Conservation (phyloP, 2,888 invertebrate genomes). For the Tetheella fluctuosa region DNA sequence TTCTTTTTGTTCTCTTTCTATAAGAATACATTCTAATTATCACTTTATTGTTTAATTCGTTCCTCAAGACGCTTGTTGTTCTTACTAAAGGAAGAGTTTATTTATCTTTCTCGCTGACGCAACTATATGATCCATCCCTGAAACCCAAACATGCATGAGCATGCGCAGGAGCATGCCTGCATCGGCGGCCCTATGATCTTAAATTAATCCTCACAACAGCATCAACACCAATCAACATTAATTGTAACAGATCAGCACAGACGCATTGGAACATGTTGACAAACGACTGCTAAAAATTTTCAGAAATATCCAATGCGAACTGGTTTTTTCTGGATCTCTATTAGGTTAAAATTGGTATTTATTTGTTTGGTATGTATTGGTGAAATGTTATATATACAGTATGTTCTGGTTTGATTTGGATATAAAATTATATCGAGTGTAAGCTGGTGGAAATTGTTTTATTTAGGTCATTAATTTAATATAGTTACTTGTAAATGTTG, state of each 20-base stretch:
- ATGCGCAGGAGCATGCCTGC: too few species aligned
- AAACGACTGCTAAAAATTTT: neutral
- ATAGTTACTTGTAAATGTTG: neutral
- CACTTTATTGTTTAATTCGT: too few species aligned
- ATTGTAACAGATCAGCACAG: slow-evolving; percentile 39
- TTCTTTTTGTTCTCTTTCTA: too few species aligned
- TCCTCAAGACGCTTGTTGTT: too few species aligned
- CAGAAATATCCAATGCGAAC: slow-evolving; percentile 12
- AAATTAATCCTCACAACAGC: slow-evolving; percentile 32
- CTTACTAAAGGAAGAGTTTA: too few species aligned
- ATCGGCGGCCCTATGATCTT: slow-evolving; percentile 34
- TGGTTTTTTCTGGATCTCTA: neutral
- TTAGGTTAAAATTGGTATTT: neutral
- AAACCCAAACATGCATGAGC: slow-evolving; percentile 7
- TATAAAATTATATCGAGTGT: neutral
- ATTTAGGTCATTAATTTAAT: neutral
- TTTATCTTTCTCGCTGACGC: too few species aligned
- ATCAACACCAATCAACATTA: slow-evolving; percentile 56
- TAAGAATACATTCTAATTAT: too few species aligned
- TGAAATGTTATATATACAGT: neutral
- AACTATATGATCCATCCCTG: slow-evolving; percentile 13
- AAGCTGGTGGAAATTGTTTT: neutral
- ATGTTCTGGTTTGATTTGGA: neutral
- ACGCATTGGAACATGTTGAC: slow-evolving; percentile 20
- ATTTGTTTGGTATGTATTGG: neutral